Conservation (phyloP, 2,888 invertebrate species). For the Onthophagus sagittarius region DNA sequence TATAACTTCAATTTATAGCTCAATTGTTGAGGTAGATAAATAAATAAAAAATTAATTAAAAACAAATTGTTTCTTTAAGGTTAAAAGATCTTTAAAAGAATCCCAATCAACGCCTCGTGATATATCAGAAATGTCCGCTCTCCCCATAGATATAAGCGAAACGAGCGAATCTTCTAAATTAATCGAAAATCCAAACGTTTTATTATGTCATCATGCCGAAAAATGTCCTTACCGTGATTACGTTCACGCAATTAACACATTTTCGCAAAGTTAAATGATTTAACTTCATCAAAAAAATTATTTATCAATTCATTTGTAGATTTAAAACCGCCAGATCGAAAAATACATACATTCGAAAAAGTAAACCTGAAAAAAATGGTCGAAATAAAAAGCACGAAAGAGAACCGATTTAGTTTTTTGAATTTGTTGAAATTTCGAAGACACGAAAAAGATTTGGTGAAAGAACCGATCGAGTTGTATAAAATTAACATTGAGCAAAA, state of each 20-base stretch:
- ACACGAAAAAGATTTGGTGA: conserved; percentile 15
- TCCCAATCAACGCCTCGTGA: conserved; percentile 28
- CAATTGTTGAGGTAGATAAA: conserved; percentile 20
- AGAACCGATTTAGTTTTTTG: conserved; percentile 15
- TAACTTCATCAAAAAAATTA: background rate
- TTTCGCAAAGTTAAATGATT: background rate
- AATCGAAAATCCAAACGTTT: conserved; percentile 6
- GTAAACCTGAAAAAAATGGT: conserved; percentile 4
- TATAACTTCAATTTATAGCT: conserved; percentile 20
- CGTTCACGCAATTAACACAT: background rate
- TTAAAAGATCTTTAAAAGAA: conserved; percentile 18
- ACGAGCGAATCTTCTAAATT: conserved; percentile 11
- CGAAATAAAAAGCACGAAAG: conserved; percentile 10
- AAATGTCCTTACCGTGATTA: conserved; percentile 17
- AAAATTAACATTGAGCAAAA: conserved; percentile 34
- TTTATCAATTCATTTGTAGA: background rate
- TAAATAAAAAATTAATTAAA: background rate
- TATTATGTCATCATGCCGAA: background rate
- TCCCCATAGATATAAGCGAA: conserved; percentile 27
- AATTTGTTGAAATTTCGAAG: conserved; percentile 21
- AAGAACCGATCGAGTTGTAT: conserved; percentile 32
- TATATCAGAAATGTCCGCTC: conserved; percentile 29
- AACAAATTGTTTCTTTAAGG: conserved; percentile 13
- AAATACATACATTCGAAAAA: background rate
- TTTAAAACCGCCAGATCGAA: background rate